A percentile compares a stretch with the other conserved stretches of the same genome.
phyloP scores from a whole-genome alignment of 2,888 invertebrate species.

The Quadriops clusia region DNA sequence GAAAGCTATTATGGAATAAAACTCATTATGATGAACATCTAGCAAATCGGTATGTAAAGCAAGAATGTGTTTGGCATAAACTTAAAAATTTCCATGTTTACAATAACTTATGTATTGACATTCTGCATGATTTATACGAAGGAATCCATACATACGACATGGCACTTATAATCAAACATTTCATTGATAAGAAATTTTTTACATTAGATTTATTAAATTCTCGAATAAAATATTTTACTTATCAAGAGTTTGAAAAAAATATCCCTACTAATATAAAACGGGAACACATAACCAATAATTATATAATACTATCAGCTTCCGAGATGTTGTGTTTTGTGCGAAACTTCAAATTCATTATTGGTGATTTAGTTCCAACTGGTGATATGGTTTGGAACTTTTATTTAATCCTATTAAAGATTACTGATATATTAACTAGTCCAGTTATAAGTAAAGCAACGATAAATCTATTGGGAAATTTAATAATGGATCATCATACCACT shows the following conservation, averaged over 20 bases:
- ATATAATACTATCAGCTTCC: conserved; percentile 20
- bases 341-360: conserved; percentile 19
- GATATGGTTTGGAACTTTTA: conserved; percentile 17
- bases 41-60: conserved; percentile 14
- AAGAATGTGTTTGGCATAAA: conserved; percentile 18
- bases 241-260: conserved; percentile 14
- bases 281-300: conserved; percentile 15
- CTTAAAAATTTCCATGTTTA: conserved; percentile 18
- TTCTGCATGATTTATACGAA: conserved; percentile 23
- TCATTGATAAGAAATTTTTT: conserved; percentile 12
- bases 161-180: conserved; percentile 16
- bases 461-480: conserved; percentile 3
- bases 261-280: conserved; percentile 14
- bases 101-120: conserved; percentile 19
- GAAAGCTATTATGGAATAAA: neutral
- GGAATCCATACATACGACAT: conserved; percentile 20
- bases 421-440: conserved; percentile 11
- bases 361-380: conserved; percentile 16
- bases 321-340: conserved; percentile 22
- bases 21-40: conserved; percentile 5
- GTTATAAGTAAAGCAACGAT: neutral
- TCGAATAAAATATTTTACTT: conserved; percentile 14
- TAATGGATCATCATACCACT: too few species aligned
- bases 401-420: conserved; percentile 17
- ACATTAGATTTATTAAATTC: conserved; percentile 14